A percentile compares a stretch with the other conserved stretches of the same genome.
Conservation (phyloP, 2,113 vertebrate genomes). For the Gasterosteus nipponicus region DNA sequence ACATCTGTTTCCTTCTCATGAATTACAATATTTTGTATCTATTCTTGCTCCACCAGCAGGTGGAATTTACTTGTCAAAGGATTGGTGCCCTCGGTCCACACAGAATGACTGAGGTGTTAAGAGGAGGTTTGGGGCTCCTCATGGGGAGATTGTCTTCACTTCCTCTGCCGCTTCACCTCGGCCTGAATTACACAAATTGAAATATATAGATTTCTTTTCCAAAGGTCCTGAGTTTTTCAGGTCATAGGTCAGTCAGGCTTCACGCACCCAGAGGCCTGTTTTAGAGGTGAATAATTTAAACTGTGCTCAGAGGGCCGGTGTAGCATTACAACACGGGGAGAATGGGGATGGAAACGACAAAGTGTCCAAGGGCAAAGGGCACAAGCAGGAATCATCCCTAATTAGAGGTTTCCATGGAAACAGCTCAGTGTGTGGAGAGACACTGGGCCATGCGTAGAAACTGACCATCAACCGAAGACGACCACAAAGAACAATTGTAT, state of each 20-base stretch:
- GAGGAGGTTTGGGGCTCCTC: neutral
- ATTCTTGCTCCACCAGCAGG: neutral
- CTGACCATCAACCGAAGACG: constrained; percentile 39
- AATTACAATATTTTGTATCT: neutral
- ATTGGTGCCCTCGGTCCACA: neutral
- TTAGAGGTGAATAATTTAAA: constrained; percentile 78
- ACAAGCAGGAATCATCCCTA: constrained; percentile 69
- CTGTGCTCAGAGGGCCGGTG: constrained; percentile 53
- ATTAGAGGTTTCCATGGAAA: constrained; percentile 72
- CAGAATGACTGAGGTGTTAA: neutral
- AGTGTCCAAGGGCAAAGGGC: constrained; percentile 75
- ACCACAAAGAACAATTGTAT: constrained; percentile 27
- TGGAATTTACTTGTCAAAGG: neutral
- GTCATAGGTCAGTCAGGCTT: constrained; percentile 70
- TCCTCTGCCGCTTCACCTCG: constrained; percentile 15
- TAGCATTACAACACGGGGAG: constrained; percentile 63
- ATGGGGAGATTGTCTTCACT: constrained; percentile 4
- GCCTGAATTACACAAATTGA: constrained; percentile 51
- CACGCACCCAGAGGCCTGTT: constrained; percentile 59
- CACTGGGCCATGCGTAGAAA: constrained; percentile 45
- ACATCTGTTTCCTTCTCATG: neutral
- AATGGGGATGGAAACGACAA: constrained; percentile 61
- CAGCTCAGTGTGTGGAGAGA: constrained; percentile 18
- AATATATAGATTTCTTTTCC: constrained; percentile 68
- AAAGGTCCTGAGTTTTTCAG: constrained; percentile 25